phyloP scores from a whole-genome alignment of 2,797 vertebrate species.

The Bradypodion ventrale region DNA sequence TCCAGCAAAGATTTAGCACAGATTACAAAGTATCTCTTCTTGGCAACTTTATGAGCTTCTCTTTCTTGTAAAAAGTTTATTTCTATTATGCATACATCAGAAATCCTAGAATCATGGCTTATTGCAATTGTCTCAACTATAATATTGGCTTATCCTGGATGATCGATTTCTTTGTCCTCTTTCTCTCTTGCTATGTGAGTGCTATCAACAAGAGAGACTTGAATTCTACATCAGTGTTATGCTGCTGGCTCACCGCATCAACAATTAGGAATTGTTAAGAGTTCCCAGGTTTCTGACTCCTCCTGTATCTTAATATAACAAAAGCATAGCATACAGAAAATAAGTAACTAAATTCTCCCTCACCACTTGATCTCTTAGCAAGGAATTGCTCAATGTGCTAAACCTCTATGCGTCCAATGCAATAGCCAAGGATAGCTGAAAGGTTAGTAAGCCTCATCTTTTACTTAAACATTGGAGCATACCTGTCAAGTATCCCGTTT shows the following conservation, averaged over 20 bases:
- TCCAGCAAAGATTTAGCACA: conserved; percentile 84
- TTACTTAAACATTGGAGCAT: background rate
- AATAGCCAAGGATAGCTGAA: background rate
- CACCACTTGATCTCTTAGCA: background rate
- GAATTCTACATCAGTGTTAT: conserved; percentile 9
- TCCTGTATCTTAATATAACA: background rate
- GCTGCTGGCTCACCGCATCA: background rate
- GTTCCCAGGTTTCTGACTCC: background rate
- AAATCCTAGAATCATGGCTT: conserved; percentile 49
- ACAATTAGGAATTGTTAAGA: background rate
- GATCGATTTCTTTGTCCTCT: background rate
- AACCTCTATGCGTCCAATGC: background rate
- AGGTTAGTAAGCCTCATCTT: background rate
- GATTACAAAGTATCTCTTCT: conserved; percentile 84
- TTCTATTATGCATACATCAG: conserved; percentile 54
- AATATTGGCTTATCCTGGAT: conserved; percentile 12
- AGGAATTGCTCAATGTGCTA: background rate
- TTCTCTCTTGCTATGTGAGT: background rate
- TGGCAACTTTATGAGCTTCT: conserved; percentile 80
- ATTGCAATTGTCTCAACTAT: conserved; percentile 56
- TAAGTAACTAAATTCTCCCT: background rate
- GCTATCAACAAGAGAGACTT: background rate
- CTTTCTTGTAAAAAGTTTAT: conserved; percentile 70
- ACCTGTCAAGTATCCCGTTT: too few species aligned
- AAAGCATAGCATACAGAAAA: background rate